phyloP scores from a whole-genome alignment of 2,113 vertebrate species.

The Oncorhynchus clarkii region DNA sequence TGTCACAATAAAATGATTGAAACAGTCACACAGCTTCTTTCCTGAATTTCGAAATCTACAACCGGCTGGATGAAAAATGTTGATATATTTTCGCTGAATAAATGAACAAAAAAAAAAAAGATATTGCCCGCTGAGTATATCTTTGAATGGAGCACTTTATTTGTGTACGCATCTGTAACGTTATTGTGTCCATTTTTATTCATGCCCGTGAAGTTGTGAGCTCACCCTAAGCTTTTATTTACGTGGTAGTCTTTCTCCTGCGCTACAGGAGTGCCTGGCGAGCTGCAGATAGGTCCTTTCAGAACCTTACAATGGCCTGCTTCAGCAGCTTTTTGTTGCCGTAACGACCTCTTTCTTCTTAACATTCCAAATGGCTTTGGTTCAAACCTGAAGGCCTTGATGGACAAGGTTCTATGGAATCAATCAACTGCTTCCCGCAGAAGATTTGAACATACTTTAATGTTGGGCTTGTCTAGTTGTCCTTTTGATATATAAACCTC shows the following conservation, averaged over 20 bases:
- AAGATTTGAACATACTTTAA: slow-evolving; percentile 73
- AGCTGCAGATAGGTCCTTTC: slow-evolving; percentile 68
- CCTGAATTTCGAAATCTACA: slow-evolving; percentile 28
- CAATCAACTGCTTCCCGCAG: slow-evolving; percentile 69
- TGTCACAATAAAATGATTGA: slow-evolving; percentile 11
- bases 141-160: slow-evolving; percentile 57
- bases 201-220: slow-evolving; percentile 63
- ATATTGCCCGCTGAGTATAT: slow-evolving; percentile 43
- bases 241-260: slow-evolving; percentile 66
- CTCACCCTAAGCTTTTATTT: slow-evolving; percentile 74
- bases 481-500: slow-evolving; percentile 74
- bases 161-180: slow-evolving; percentile 62
- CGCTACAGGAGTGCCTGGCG: slow-evolving; percentile 62
- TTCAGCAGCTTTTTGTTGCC: slow-evolving; percentile 71
- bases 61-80: slow-evolving; percentile 36
- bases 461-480: slow-evolving; percentile 74
- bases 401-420: slow-evolving; percentile 73
- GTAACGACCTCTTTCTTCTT: slow-evolving; percentile 74
- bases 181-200: slow-evolving; percentile 70
- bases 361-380: slow-evolving; percentile 75
- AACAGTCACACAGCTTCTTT: background rate
- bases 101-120: background rate
- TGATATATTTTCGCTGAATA: slow-evolving; percentile 34
- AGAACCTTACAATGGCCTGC: slow-evolving; percentile 66
- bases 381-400: slow-evolving; percentile 76